Evolutionary conservation across 2,888 invertebrate species (phyloP).

Genomic region (Leucophenga montana): DNA sequence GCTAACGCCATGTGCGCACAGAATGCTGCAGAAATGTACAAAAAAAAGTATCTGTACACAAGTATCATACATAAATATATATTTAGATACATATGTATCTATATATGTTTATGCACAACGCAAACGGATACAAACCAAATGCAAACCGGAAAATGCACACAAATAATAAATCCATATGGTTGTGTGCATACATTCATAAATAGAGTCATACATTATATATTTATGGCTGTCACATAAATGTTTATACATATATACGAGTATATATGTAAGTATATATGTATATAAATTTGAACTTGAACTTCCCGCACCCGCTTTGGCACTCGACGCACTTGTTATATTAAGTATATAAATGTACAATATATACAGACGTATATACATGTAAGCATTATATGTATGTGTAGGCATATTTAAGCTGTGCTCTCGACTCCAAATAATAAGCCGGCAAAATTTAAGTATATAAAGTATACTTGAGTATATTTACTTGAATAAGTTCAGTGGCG

Average conservation of each 20-base stretch:
- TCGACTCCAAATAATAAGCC: constrained; percentile 23
- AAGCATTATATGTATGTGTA: too few species aligned
- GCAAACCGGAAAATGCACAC: too few species aligned
- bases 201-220: too few species aligned
- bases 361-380: too few species aligned
- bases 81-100: constrained; percentile 35
- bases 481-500: too few species aligned
- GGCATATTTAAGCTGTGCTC: background rate
- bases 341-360: too few species aligned
- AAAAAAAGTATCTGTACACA: too few species aligned
- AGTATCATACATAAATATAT: too few species aligned
- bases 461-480: background rate
- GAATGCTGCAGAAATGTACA: too few species aligned
- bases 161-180: too few species aligned
- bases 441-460: background rate
- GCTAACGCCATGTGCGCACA: too few species aligned
- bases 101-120: constrained; percentile 54
- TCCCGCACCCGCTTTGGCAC: constrained; percentile 49
- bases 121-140: constrained; percentile 35
- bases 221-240: too few species aligned
- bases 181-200: background rate
- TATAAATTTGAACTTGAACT: constrained; percentile 63
- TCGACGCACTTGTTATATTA: background rate
- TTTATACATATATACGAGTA: background rate
- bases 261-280: constrained; percentile 40